Evolutionary conservation across 1,140 invertebrate genomes (phyloP).

Genomic region (Drosophila virilis): DNA sequence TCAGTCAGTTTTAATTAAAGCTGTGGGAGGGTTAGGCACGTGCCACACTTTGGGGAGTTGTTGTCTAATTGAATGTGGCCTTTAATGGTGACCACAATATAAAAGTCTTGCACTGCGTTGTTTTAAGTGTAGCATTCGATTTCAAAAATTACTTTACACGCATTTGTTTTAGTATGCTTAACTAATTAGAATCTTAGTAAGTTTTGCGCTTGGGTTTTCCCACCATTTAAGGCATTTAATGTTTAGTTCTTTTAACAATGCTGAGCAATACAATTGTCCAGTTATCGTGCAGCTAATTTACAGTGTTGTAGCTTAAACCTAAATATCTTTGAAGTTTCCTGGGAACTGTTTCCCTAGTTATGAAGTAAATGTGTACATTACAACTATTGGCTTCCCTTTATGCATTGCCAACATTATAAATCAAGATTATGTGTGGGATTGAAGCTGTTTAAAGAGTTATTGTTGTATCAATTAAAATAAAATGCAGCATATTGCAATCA

Average conservation of each 20-base stretch:
- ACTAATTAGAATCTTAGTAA: conserved; percentile 20
- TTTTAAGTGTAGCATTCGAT: neutral
- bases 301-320: conserved; percentile 14
- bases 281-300: conserved; percentile 64
- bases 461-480: too few species aligned
- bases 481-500: too few species aligned
- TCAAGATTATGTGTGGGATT: neutral
- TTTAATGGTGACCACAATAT: neutral
- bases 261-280: conserved; percentile 60
- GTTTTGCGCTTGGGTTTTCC: conserved; percentile 19
- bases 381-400: neutral
- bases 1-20: conserved; percentile 25
- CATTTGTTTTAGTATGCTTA: neutral
- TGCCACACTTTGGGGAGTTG: conserved; percentile 5
- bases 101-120: neutral
- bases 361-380: neutral
- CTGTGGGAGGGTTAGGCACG: conserved; percentile 22
- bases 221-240: conserved; percentile 26
- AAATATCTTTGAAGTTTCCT: neutral
- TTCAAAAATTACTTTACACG: neutral
- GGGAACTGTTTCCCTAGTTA: conserved; percentile 15
- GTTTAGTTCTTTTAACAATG: neutral
- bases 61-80: conserved; percentile 10
- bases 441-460: neutral
- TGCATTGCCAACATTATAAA: neutral